A percentile compares a stretch with the other conserved stretches of the same genome.
Conservation (phyloP, 2,797 vertebrate species). For the Bothrops alternatus region DNA sequence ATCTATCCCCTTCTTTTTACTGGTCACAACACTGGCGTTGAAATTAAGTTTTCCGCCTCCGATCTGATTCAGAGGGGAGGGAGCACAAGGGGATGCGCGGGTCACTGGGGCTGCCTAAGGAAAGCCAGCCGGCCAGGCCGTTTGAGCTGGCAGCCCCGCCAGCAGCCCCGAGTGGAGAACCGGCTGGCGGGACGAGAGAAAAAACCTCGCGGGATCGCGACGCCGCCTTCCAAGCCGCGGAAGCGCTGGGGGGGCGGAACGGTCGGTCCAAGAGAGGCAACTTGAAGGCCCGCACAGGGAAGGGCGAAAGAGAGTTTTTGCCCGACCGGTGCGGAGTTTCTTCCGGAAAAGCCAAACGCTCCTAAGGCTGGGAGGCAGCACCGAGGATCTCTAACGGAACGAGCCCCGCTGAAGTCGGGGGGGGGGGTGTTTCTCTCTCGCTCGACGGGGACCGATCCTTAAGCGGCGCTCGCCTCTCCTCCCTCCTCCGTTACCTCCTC, state of each 20-base stretch:
- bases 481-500: slow-evolving; percentile 81
- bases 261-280: background rate
- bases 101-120: background rate
- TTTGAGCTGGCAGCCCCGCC: background rate
- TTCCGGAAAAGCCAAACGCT: background rate
- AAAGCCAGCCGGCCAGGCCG: background rate
- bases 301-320: background rate
- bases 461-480: background rate
- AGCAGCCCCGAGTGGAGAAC: background rate
- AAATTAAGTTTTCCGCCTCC: background rate
- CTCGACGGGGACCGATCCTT: background rate
- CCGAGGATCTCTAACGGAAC: background rate
- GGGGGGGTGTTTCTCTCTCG: too few species aligned
- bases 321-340: background rate
- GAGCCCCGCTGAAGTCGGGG: background rate
- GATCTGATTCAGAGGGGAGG: background rate
- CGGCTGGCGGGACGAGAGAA: background rate
- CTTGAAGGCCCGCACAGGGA: background rate
- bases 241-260: background rate
- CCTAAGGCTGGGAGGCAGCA: background rate
- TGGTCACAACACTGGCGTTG: too few species aligned
- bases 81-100: background rate
- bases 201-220: background rate
- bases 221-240: background rate
- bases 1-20: background rate